These are phyloP conservation scores for Sebastes steindachneri DNA, from an alignment of 2,797 vertebrate genomes.

Conservation along the genomic window DNA sequence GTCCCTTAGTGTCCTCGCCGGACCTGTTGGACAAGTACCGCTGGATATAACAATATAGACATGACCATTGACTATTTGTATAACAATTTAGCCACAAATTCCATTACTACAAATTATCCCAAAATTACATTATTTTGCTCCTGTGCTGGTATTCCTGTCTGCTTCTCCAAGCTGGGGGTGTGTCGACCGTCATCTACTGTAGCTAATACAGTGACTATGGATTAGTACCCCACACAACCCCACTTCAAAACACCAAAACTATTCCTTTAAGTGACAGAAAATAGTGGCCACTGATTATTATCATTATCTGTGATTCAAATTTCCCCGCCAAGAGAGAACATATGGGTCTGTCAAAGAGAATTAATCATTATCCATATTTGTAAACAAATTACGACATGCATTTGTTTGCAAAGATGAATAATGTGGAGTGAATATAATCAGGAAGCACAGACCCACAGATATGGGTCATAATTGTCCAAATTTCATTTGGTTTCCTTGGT, in stretches of 20 bases:
- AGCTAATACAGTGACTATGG: too few relatives aligned
- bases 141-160: neutral
- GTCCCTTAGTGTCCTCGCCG: too few relatives aligned
- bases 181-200: too few relatives aligned
- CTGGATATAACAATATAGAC: too few relatives aligned
- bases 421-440: neutral
- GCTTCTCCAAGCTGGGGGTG: neutral
- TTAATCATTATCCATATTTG: neutral
- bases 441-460: neutral
- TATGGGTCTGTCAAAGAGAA: neutral
- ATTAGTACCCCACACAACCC: too few relatives aligned
- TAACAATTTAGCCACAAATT: too few relatives aligned
- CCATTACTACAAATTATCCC: too few relatives aligned
- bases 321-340: neutral
- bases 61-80: too few relatives aligned
- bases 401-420: neutral
- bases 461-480: neutral
- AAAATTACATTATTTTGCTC: neutral
- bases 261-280: neutral
- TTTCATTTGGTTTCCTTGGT: constrained; percentile 9
- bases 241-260: neutral
- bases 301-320: neutral
- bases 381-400: neutral
- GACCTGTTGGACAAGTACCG: too few relatives aligned
- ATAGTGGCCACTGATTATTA: neutral